Conservation (phyloP, 2,113 vertebrate genomes). For the Phyllostomus hastatus region DNA sequence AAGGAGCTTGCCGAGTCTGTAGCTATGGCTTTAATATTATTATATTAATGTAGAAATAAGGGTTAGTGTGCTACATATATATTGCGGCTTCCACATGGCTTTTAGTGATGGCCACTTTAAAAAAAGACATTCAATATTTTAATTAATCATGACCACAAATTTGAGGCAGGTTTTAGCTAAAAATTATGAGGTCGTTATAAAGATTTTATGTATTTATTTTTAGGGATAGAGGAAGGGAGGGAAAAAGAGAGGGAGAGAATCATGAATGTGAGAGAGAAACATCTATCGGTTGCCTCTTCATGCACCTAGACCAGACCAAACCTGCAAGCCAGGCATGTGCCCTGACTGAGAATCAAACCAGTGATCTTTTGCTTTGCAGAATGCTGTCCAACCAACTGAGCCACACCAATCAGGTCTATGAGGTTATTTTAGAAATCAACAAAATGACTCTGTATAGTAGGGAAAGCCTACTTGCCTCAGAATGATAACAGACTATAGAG, state of each 20-base stretch:
- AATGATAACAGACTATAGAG: not conserved
- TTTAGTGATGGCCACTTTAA: not conserved
- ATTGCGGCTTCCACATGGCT: not conserved
- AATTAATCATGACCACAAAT: not conserved
- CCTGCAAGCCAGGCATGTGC: no score
- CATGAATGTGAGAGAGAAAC: no score
- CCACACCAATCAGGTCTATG: not conserved
- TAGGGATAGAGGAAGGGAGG: no score
- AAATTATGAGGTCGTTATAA: not conserved
- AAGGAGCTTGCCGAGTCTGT: not conserved
- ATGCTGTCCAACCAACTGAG: no score
- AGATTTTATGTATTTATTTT: no score
- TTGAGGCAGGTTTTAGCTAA: not conserved
- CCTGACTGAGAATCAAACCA: no score
- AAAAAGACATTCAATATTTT: not conserved
- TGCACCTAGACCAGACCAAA: no score
- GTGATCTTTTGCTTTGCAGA: no score
- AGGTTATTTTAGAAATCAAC: not conserved
- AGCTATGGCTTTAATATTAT: not conserved
- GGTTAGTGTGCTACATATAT: not conserved
- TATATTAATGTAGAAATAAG: slow-evolving; percentile 8
- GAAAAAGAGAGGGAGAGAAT: no score
- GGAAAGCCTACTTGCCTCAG: not conserved
- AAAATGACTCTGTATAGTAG: not conserved
- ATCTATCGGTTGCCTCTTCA: no score